phyloP scores from a whole-genome alignment of 2,113 vertebrate species.

The Pseudorectes ferrugineus region DNA sequence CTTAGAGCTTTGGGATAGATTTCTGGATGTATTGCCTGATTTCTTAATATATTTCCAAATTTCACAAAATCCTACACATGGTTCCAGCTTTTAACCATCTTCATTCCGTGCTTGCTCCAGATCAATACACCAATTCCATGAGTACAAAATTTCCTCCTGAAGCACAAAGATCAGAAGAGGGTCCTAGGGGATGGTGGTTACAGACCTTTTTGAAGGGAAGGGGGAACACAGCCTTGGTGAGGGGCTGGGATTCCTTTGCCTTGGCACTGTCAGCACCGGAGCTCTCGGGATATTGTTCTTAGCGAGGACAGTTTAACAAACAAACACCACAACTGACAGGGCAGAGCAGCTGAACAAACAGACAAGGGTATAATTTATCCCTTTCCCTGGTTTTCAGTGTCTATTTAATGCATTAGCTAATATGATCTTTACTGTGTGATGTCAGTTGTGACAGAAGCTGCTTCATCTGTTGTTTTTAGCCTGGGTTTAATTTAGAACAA shows the following conservation, averaged over 20 bases:
- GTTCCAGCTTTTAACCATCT: neutral
- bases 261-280: neutral
- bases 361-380: constrained; percentile 20
- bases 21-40: neutral
- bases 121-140: neutral
- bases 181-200: neutral
- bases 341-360: constrained; percentile 54
- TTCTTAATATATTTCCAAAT: neutral
- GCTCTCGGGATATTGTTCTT: neutral
- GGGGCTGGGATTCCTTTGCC: neutral
- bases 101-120: neutral
- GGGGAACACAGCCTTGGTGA: no score
- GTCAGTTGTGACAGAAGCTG: neutral
- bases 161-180: neutral
- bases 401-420: constrained; percentile 48
- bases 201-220: neutral
- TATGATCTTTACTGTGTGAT: neutral
- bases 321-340: constrained; percentile 38
- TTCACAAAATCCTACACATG: neutral
- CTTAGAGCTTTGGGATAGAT: neutral
- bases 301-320: constrained; percentile 24
- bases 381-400: constrained; percentile 24
- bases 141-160: neutral
- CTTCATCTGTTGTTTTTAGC: neutral
- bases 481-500: neutral